Percentiles rank a stretch among this genome's conserved stretches.
Conservation (phyloP, 2,888 invertebrate species). For the Lagria hirta region DNA sequence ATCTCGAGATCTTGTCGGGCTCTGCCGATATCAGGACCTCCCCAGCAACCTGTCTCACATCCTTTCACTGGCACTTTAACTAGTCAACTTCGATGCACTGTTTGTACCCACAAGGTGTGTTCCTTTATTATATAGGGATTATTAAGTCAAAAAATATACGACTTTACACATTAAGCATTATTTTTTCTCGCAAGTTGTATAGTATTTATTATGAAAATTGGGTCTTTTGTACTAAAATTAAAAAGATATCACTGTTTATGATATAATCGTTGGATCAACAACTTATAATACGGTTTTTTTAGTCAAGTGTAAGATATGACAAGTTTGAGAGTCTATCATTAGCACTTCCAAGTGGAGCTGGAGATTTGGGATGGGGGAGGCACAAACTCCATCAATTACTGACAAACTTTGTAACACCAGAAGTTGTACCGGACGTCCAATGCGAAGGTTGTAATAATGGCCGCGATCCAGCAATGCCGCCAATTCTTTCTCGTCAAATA, state of each 20-base stretch:
- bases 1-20: slow-evolving; percentile 58
- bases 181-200: too few relatives aligned
- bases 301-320: slow-evolving; percentile 89
- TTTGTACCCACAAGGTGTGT: slow-evolving; percentile 68
- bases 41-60: slow-evolving; percentile 57
- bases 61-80: slow-evolving; percentile 77
- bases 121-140: too few relatives aligned
- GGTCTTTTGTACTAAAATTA: too few relatives aligned
- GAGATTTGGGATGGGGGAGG: slow-evolving; percentile 61
- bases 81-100: slow-evolving; percentile 73
- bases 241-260: slow-evolving; percentile 3
- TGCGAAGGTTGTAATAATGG: slow-evolving; percentile 71
- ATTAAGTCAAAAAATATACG: too few relatives aligned
- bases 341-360: slow-evolving; percentile 68
- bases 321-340: slow-evolving; percentile 88
- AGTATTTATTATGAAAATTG: too few relatives aligned
- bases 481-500: slow-evolving; percentile 63
- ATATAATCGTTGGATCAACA: slow-evolving; percentile 3
- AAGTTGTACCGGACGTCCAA: slow-evolving; percentile 79
- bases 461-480: slow-evolving; percentile 50
- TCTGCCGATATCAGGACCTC: slow-evolving; percentile 56
- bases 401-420: slow-evolving; percentile 82
- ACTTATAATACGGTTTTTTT: slow-evolving; percentile 38
- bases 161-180: too few relatives aligned
- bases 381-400: slow-evolving; percentile 72